These are phyloP conservation scores for Himalopsyche japonica DNA, from an alignment of 2,888 invertebrate species.

Conservation along the genomic window DNA sequence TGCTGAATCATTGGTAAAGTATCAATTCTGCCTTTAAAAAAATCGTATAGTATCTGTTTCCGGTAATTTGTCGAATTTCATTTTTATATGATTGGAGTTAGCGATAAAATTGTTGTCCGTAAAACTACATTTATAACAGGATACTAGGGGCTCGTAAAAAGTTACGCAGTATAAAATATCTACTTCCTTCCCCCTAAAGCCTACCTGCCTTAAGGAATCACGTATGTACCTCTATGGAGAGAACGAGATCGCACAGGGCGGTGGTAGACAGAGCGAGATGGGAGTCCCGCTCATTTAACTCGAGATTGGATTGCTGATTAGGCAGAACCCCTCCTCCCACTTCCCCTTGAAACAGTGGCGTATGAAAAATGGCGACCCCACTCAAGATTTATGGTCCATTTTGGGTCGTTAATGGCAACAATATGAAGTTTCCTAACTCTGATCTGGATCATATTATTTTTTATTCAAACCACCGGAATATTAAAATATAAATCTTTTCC, in stretches of 20 bases:
- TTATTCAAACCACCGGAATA: no score
- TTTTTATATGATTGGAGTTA: not conserved
- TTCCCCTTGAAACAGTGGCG: not conserved
- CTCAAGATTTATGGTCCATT: no score
- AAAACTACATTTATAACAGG: slow-evolving; percentile 1
- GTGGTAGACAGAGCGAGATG: slow-evolving; percentile 2
- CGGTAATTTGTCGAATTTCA: not conserved
- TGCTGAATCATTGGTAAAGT: no score
- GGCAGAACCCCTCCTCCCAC: slow-evolving; percentile 26
- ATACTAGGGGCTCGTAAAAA: not conserved
- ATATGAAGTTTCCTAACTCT: no score
- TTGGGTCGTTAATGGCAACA: no score
- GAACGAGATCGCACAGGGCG: not conserved
- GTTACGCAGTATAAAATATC: not conserved
- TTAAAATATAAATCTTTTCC: no score
- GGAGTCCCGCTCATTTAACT: slow-evolving; percentile 38
- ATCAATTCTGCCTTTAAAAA: no score
- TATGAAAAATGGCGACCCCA: no score
- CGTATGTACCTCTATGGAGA: slow-evolving; percentile 12
- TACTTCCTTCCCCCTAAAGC: not conserved
- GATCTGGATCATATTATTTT: no score
- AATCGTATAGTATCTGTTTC: not conserved
- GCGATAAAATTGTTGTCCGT: not conserved
- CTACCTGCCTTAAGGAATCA: slow-evolving; percentile 8
- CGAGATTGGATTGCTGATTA: slow-evolving; percentile 41